phyloP scores from a whole-genome alignment of 2,113 vertebrate genomes.

The Nestor notabilis region DNA sequence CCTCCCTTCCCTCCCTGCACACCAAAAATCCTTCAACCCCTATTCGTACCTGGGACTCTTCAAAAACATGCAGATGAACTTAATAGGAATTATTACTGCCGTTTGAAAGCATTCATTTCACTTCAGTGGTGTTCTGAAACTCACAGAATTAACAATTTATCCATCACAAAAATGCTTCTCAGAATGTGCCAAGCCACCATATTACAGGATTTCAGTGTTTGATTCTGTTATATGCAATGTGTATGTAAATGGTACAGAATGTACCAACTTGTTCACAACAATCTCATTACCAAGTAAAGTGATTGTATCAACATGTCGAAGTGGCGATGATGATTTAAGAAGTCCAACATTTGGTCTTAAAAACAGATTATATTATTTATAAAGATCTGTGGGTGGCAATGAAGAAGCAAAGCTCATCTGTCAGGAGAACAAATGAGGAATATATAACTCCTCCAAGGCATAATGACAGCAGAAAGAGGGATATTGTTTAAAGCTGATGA shows the following conservation, averaged over 20 bases:
- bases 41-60: neutral
- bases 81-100: neutral
- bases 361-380: slow-evolving; percentile 55
- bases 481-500: slow-evolving; percentile 13
- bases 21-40: neutral
- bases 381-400: slow-evolving; percentile 58
- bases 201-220: slow-evolving; percentile 26
- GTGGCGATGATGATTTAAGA: neutral
- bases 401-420: slow-evolving; percentile 46
- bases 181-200: neutral
- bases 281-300: neutral
- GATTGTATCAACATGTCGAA: slow-evolving; percentile 16
- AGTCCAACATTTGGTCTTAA: slow-evolving; percentile 44
- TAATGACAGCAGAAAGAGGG: slow-evolving; percentile 31
- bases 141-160: neutral
- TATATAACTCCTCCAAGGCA: slow-evolving; percentile 5
- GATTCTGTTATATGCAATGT: neutral
- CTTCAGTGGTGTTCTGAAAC: neutral
- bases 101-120: neutral
- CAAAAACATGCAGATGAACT: neutral
- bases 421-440: slow-evolving; percentile 32
- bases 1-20: neutral
- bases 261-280: slow-evolving; percentile 14
- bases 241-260: slow-evolving; percentile 16
- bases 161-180: neutral